Base-by-base conservation (phyloP, 2,113 vertebrate species). In the Martes martes region DNA sequence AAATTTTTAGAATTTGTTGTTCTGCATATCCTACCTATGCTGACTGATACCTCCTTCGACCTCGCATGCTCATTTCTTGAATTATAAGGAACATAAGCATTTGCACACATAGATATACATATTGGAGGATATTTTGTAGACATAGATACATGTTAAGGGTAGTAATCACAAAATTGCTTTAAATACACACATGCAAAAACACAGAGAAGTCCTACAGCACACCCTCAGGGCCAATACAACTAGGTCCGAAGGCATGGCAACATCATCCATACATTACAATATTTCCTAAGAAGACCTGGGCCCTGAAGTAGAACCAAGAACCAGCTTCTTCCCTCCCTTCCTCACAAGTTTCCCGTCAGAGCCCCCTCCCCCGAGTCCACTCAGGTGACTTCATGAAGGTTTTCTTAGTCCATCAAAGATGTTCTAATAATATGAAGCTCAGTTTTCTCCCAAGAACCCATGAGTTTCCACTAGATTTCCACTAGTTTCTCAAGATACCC, bases 351-450 rank as follows among this genome's bases (percentile, higher is more conserved):
- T 69, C 28, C 61, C 61, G 3, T 89, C 52, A 45, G 23, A 89
- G 33, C 2, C 6, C n/a, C n/a, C 80, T 63, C n/a, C 39, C 39
- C 39, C 39, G 39, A 36, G 45, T 11, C 15, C n/a, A 88, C n/a
- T 47, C 19, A 73, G 76, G 61, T 78, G 24, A 55, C 52, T 39
- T 90, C 24, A 55, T 67, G 39, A 84, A 83, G 23, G 47, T 33
- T 50, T 81, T 52, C 47, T n/a, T 7, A 21, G n/a, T 33, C 84
- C 57, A 47, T 69, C 50, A 67, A 86, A 96, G 21, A 74, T 33
- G 7, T 85, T 86, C 91, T 92, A 89, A n/a, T 71, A 31, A 57
- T 52, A 88, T 74, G 65, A 57, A 89, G 73, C 42, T 74, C 82
- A 67, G 55, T 39, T 91, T 84, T 52, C 19, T 61, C 47, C 52